These are phyloP conservation scores for Nettapus auritus DNA, from an alignment of 2,113 vertebrate species.

Conservation along the genomic window DNA sequence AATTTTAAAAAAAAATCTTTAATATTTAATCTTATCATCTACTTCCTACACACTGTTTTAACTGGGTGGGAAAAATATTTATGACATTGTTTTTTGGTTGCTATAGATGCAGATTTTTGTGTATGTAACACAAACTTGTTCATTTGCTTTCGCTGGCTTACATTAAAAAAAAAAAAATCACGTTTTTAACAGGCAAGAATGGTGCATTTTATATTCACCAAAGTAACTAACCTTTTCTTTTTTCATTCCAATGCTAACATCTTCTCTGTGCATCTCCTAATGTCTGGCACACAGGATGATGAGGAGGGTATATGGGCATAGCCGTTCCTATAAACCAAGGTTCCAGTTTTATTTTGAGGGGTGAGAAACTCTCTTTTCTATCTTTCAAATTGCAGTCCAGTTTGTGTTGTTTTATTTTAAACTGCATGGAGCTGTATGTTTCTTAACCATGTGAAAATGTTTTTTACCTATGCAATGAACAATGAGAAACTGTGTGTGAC, in stretches of 20 bases:
- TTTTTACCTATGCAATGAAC: not conserved
- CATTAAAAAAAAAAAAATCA: not conserved
- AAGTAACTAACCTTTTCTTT: slow-evolving; percentile 78
- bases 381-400: slow-evolving; percentile 63
- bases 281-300: slow-evolving; percentile 87
- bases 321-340: slow-evolving; percentile 91
- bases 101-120: slow-evolving; percentile 62
- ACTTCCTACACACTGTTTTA: slow-evolving; percentile 65
- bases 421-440: slow-evolving; percentile 34
- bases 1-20: slow-evolving; percentile 63
- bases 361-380: slow-evolving; percentile 87
- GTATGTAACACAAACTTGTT: slow-evolving; percentile 25
- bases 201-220: slow-evolving; percentile 32
- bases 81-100: slow-evolving; percentile 17
- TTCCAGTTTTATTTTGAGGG: slow-evolving; percentile 93
- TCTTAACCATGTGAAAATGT: slow-evolving; percentile 13
- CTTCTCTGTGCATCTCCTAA: slow-evolving; percentile 67
- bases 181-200: slow-evolving; percentile 55
- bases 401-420: slow-evolving; percentile 45
- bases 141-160: slow-evolving; percentile 39
- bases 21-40: slow-evolving; percentile 70
- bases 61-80: slow-evolving; percentile 44
- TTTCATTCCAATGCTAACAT: slow-evolving; percentile 76
- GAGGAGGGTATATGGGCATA: slow-evolving; percentile 99
- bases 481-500: not conserved